Evolutionary conservation across 2,888 invertebrate genomes (phyloP).

Genomic region (Amphipyra berbera): DNA sequence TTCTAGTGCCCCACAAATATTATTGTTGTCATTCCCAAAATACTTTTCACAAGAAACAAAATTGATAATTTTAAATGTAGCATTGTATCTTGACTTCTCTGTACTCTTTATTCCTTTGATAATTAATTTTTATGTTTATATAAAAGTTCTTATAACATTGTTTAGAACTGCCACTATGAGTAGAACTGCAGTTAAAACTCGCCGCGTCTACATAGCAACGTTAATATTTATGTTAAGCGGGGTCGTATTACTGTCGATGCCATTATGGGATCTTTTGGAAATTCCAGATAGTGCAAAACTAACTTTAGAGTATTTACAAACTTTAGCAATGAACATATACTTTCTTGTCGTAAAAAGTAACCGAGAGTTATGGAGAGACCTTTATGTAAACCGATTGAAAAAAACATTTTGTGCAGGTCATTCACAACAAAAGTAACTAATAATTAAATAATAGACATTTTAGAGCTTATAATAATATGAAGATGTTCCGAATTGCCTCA

Average conservation of each 20-base stretch:
- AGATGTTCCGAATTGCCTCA: too few species aligned
- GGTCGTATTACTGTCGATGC: not conserved
- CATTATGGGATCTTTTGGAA: not conserved
- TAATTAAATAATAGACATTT: too few species aligned
- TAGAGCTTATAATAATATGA: too few species aligned
- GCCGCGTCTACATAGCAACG: conserved; percentile 10
- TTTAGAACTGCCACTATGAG: conserved; percentile 3
- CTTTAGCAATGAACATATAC: conserved; percentile 4
- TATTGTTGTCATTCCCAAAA: not conserved
- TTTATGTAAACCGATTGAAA: conserved; percentile 2
- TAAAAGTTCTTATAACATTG: conserved; percentile 7
- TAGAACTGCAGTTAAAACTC: conserved; percentile 5
- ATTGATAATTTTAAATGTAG: not conserved
- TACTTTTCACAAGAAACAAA: not conserved
- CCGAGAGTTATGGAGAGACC: conserved; percentile 3
- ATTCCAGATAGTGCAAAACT: not conserved
- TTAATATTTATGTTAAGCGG: conserved; percentile 17
- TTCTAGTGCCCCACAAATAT: not conserved
- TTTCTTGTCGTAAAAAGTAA: conserved; percentile 15
- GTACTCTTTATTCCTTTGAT: conserved; percentile 5
- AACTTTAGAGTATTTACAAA: not conserved
- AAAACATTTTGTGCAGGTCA: not conserved
- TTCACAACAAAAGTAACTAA: too few species aligned
- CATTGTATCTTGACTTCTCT: not conserved
- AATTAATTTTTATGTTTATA: conserved; percentile 9